These are phyloP conservation scores for Netelia fuscicornis DNA, from an alignment of 2,888 invertebrate genomes.

Conservation along the genomic window DNA sequence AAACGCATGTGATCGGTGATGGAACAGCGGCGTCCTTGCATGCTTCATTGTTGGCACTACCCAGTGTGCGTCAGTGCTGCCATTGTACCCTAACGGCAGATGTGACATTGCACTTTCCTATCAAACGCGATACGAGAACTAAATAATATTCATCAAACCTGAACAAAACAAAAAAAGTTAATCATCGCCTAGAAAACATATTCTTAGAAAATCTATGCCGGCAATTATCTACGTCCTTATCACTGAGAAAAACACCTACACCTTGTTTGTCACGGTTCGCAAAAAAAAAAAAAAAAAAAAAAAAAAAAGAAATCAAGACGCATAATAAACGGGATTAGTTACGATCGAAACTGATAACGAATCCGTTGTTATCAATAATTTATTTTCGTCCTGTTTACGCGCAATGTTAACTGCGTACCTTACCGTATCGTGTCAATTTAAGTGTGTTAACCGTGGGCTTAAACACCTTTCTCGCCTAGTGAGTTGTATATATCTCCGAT, in stretches of 20 bases:
- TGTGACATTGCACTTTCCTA: conserved; percentile 70
- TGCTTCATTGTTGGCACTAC: conserved; percentile 55
- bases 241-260: not conserved
- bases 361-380: not conserved
- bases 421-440: not conserved
- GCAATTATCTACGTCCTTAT: not conserved
- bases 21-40: conserved; percentile 61
- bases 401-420: not conserved
- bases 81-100: conserved; percentile 56
- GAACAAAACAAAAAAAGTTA: conserved; percentile 6
- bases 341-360: not conserved
- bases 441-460: conserved; percentile 26
- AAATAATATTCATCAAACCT: conserved; percentile 1
- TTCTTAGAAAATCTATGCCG: not conserved
- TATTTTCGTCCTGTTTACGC: not conserved
- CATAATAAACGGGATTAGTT: conserved; percentile 28
- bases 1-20: conserved; percentile 65
- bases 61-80: conserved; percentile 10
- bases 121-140: conserved; percentile 28
- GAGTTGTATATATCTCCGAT: conserved; percentile 16
- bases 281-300: not conserved
- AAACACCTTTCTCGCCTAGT: conserved; percentile 59
- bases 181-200: not conserved
- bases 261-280: not conserved
- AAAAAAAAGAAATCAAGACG: not conserved